Evolutionary conservation across 2,797 vertebrate species (phyloP), one percentile per base, ranked within the genome.

Genomic region (Lates japonicus): DNA sequence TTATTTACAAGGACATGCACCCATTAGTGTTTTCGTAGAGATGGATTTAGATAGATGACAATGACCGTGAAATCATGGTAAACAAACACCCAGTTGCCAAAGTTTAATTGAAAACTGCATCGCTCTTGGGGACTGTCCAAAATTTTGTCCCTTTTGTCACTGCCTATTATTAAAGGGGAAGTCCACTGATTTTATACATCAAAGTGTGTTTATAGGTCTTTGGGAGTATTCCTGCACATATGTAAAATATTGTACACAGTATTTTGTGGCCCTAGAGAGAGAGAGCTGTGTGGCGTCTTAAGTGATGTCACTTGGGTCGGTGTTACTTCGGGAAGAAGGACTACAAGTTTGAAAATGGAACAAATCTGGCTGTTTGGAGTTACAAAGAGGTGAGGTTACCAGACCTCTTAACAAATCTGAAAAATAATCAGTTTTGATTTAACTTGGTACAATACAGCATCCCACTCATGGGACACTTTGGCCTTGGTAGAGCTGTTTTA

Each of bases 1-100:
- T 78, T 61, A 67, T 85, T 87, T 83, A 73, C 85, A 89, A 84
- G 75, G 86, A 72, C 85, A 75, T 80, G 72, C 39, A 51, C 37
- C 31, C 48, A 83, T 81, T 48, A 66, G 55, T 68, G 49, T 52
- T 75, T 9, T 55, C 81, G 19, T 60, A 80, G 41, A 52, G 44
- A 20, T 63, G n/a, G 20, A 70, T 81, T 80, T 77, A 82, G 77
- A 84, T 71, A 37, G 58, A 84, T 85, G 42, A 67, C 44, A 35
- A 3, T 75, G 74, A 84, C 77, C 61, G 44, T 74, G 59, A 64
- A 83, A 76, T 57, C 17, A 25, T 67, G 62, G 69, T 80, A 63
- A 87, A 87, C 62, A 81, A 70, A 48, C 62, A 63, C 46, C 37
- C 52, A 37, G 31, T 54, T 64, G 58, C 64, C 72, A 68, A 44